Evolutionary conservation across 1,140 invertebrate species (phyloP).

Genomic region (Euglossa dilemma): DNA sequence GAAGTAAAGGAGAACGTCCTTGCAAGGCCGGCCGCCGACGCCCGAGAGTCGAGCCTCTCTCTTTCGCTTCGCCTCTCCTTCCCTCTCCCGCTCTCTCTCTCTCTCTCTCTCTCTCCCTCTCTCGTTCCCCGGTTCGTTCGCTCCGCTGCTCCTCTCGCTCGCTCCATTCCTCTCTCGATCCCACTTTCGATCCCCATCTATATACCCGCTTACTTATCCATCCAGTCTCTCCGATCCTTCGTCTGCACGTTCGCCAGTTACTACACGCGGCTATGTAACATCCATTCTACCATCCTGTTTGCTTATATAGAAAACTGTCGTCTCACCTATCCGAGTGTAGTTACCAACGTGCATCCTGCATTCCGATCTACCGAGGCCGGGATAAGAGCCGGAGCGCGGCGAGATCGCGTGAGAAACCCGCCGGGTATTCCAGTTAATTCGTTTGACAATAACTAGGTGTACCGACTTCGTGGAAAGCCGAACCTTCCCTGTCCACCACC

Average conservation of each 20-base stretch:
- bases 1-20: slow-evolving; percentile 73
- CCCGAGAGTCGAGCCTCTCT: slow-evolving; percentile 65
- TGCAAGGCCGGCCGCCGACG: slow-evolving; percentile 75
- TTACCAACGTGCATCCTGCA: slow-evolving; percentile 57
- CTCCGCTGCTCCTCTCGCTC: slow-evolving; percentile 28
- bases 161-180: slow-evolving; percentile 4
- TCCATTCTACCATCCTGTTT: slow-evolving; percentile 45
- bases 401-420: slow-evolving; percentile 48
- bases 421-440: slow-evolving; percentile 23
- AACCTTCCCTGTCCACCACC: slow-evolving; percentile 4
- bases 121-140: not conserved
- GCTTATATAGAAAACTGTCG: slow-evolving; percentile 58
- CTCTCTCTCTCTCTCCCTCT: slow-evolving; percentile 25
- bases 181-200: slow-evolving; percentile 15
- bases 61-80: slow-evolving; percentile 46
- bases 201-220: slow-evolving; percentile 17
- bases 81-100: slow-evolving; percentile 25
- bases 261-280: slow-evolving; percentile 45
- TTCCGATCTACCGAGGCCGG: slow-evolving; percentile 42
- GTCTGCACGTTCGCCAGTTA: slow-evolving; percentile 34
- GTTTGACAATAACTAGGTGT: slow-evolving; percentile 25
- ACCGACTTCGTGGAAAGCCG: slow-evolving; percentile 22
- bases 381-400: slow-evolving; percentile 21
- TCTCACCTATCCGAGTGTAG: slow-evolving; percentile 50
- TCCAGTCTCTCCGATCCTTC: slow-evolving; percentile 49